These are phyloP conservation scores for Aspidapion aeneum DNA, from an alignment of 2,888 invertebrate genomes.

Conservation along the genomic window DNA sequence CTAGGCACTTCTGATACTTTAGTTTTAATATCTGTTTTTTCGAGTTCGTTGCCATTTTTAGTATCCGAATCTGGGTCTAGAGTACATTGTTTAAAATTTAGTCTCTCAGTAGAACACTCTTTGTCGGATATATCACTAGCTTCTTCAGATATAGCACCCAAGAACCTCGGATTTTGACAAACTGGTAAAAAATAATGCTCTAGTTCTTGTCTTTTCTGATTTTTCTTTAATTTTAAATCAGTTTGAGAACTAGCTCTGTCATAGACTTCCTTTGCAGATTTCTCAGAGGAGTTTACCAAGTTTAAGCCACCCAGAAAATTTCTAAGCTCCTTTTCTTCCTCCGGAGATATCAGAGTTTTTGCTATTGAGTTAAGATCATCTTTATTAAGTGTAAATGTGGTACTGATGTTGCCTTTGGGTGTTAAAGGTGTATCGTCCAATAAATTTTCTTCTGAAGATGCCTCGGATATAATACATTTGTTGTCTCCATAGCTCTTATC, in stretches of 20 bases:
- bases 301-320: slow-evolving; percentile 57
- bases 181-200: slow-evolving; percentile 58
- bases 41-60: neutral
- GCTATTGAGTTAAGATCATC: slow-evolving; percentile 27
- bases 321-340: slow-evolving; percentile 56
- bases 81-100: slow-evolving; percentile 35
- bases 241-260: slow-evolving; percentile 31
- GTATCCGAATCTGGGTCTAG: slow-evolving; percentile 31
- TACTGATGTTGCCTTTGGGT: slow-evolving; percentile 42
- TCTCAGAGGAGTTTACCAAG: slow-evolving; percentile 52
- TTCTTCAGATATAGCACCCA: slow-evolving; percentile 79
- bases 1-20: neutral
- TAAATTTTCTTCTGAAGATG: slow-evolving; percentile 53
- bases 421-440: slow-evolving; percentile 44
- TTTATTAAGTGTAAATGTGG: slow-evolving; percentile 49
- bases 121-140: slow-evolving; percentile 57
- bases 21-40: neutral
- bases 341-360: slow-evolving; percentile 47
- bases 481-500: slow-evolving; percentile 23
- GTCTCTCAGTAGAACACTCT: slow-evolving; percentile 37
- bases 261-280: slow-evolving; percentile 32
- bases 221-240: slow-evolving; percentile 46
- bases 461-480: slow-evolving; percentile 58
- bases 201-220: slow-evolving; percentile 53
- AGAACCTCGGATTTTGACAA: slow-evolving; percentile 59